phyloP scores from a whole-genome alignment of 2,113 vertebrate species.

The Prochilodus magdalenae region DNA sequence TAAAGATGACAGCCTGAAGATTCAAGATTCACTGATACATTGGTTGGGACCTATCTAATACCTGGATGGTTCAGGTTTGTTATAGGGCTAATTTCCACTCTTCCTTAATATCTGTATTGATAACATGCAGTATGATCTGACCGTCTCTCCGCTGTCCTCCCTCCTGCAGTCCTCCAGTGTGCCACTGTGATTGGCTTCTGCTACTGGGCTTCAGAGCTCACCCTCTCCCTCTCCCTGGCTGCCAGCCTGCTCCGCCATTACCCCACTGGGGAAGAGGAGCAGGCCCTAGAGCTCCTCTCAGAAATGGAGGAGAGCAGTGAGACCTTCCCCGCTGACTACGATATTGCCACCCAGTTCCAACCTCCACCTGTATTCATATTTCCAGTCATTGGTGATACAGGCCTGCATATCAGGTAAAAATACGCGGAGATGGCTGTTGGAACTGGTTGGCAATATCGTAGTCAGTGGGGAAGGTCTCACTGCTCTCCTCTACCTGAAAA shows the following conservation, averaged over 20 bases:
- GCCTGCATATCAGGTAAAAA: too few species aligned
- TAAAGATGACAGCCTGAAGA: too few species aligned
- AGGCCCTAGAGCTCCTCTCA: slow-evolving; percentile 91
- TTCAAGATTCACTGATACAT: too few species aligned
- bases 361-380: slow-evolving; percentile 92
- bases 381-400: too few species aligned
- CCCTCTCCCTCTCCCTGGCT: slow-evolving; percentile 89
- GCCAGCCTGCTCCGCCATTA: slow-evolving; percentile 95
- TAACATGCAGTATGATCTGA: not conserved
- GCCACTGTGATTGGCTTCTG: slow-evolving; percentile 96
- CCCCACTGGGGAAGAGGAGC: slow-evolving; percentile 95
- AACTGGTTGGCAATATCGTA: slow-evolving; percentile 96
- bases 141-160: not conserved
- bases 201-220: slow-evolving; percentile 96
- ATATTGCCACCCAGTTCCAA: slow-evolving; percentile 95
- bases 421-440: slow-evolving; percentile 93
- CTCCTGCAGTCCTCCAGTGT: slow-evolving; percentile 88
- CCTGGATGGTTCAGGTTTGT: too few species aligned
- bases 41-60: too few species aligned
- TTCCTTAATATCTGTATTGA: too few species aligned
- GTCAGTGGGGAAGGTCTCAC: slow-evolving; percentile 88
- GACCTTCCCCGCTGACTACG: slow-evolving; percentile 89
- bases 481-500: too few species aligned
- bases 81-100: too few species aligned
- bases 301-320: slow-evolving; percentile 97